Conservation (phyloP, 2,888 invertebrate species). For the Aporophyla nigra region DNA sequence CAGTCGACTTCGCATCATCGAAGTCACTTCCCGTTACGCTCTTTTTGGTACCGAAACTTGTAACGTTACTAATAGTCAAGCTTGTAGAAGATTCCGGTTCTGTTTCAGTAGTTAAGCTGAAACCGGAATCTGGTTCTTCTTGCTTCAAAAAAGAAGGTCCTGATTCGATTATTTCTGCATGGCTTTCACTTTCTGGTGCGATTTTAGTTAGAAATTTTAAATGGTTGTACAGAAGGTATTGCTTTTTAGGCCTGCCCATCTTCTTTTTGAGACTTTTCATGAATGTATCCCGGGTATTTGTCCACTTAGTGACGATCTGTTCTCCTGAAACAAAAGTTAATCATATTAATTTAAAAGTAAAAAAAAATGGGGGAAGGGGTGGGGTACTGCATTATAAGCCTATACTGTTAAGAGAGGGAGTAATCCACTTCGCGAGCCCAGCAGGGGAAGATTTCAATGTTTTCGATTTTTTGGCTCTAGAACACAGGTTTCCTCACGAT, state of each 20-base stretch:
- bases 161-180: constrained; percentile 43
- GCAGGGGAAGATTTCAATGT: no score
- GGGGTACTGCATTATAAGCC: no score
- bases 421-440: no score
- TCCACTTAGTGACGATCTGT: constrained; percentile 83
- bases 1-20: constrained; percentile 38
- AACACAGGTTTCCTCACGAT: no score
- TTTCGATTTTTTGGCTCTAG: no score
- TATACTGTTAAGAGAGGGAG: no score
- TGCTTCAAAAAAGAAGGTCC: constrained; percentile 65
- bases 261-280: constrained; percentile 80
- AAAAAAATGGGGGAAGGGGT: background rate
- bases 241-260: constrained; percentile 78
- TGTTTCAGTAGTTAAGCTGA: constrained; percentile 27
- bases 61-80: constrained; percentile 37
- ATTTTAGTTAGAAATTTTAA: constrained; percentile 80
- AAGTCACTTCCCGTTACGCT: constrained; percentile 34
- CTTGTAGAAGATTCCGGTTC: constrained; percentile 22
- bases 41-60: constrained; percentile 34
- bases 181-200: constrained; percentile 68
- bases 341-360: background rate
- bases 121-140: constrained; percentile 62
- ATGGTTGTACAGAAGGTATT: constrained; percentile 81
- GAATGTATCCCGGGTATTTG: constrained; percentile 86
- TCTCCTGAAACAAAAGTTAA: constrained; percentile 76